Conservation (phyloP, 2,888 invertebrate genomes). For the Lasioglossum morio region DNA sequence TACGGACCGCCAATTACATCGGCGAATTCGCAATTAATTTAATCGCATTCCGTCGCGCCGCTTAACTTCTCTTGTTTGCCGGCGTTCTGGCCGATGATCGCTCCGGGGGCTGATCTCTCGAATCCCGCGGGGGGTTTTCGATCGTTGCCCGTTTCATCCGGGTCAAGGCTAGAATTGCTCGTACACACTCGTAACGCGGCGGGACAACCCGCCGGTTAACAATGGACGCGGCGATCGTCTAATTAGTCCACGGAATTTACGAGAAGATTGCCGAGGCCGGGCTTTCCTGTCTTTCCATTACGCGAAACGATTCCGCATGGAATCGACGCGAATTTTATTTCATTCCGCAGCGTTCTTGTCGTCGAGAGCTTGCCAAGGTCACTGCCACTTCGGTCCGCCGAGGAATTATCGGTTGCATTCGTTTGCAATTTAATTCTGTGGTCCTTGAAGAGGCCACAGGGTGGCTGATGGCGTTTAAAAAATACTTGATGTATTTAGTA, state of each 20-base stretch:
- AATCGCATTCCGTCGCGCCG: slow-evolving; percentile 7
- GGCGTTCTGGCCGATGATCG: background rate
- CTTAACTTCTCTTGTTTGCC: background rate
- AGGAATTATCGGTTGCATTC: background rate
- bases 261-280: slow-evolving; percentile 5
- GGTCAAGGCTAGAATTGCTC: slow-evolving; percentile 48
- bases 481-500: background rate
- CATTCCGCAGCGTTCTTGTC: background rate
- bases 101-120: slow-evolving; percentile 16
- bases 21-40: slow-evolving; percentile 16
- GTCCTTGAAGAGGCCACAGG: too few species aligned
- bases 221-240: slow-evolving; percentile 40
- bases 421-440: background rate
- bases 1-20: slow-evolving; percentile 11
- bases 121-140: slow-evolving; percentile 4
- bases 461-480: background rate
- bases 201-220: slow-evolving; percentile 12
- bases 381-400: background rate
- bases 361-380: background rate
- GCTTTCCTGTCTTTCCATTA: background rate
- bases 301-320: background rate
- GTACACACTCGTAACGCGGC: slow-evolving; percentile 35
- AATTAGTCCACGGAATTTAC: slow-evolving; percentile 41
- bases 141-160: slow-evolving; percentile 37
- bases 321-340: background rate